phyloP scores from a whole-genome alignment of 2,888 invertebrate species.

The Liposcelis brunnea region DNA sequence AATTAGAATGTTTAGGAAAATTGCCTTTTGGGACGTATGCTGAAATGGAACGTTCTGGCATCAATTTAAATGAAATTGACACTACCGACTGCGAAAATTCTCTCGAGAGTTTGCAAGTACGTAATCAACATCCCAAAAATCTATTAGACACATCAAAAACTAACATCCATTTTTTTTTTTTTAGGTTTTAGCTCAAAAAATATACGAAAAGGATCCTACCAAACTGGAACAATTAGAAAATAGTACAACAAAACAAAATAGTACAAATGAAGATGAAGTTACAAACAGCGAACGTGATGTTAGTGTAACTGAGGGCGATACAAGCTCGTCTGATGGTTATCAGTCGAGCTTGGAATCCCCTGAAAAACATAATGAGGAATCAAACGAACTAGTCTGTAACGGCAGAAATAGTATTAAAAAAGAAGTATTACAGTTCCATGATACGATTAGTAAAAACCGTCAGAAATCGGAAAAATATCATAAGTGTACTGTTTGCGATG shows the following conservation, averaged over 20 bases:
- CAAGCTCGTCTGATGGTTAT: too few species aligned
- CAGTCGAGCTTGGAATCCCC: too few species aligned
- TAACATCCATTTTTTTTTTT: slow-evolving; percentile 17
- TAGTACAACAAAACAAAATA: slow-evolving; percentile 9
- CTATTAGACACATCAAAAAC: too few species aligned
- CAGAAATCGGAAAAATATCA: too few species aligned
- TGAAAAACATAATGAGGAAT: too few species aligned
- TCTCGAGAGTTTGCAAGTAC: slow-evolving; percentile 62
- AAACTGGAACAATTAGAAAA: slow-evolving; percentile 48
- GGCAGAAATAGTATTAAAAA: too few species aligned
- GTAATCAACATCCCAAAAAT: slow-evolving; percentile 11
- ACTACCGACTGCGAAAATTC: slow-evolving; percentile 94
- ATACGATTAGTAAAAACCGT: too few species aligned
- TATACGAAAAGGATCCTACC: slow-evolving; percentile 64
- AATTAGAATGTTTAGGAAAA: slow-evolving; percentile 80
- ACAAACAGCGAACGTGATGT: neutral
- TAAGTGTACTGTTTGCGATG: too few species aligned
- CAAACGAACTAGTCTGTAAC: too few species aligned
- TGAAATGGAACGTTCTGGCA: slow-evolving; percentile 78
- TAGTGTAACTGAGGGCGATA: too few species aligned
- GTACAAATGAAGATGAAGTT: slow-evolving; percentile 10
- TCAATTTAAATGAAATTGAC: slow-evolving; percentile 84
- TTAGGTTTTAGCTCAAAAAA: slow-evolving; percentile 59
- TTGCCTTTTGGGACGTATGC: slow-evolving; percentile 88
- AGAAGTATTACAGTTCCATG: too few species aligned